Evolutionary conservation across 2,888 invertebrate species (phyloP), one percentile per base, ranked within the genome.

Genomic region (Matsumyia berberina): DNA sequence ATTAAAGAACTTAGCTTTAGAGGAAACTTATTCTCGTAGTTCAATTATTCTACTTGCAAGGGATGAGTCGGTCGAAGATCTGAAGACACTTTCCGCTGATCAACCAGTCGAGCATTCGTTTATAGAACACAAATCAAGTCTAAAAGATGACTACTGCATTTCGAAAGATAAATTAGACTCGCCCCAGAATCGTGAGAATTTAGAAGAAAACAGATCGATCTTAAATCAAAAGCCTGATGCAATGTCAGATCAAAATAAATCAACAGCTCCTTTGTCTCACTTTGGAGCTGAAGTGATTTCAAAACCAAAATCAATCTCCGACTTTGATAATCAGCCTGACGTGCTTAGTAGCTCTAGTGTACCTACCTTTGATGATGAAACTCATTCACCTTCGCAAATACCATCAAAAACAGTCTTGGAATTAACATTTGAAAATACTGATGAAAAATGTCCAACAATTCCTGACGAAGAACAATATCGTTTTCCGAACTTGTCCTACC

Each of bases 201-300:
- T 24, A 24, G 24, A 24, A 3, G 24, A 24, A 24, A 46, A 17
- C 39, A 46, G 15, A 8, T n/a, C n/a, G 19, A 37, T 31, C 0
- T 3, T 15, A 17, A 37, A 57, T 11, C n/a, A n/a, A 24, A 15
- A n/a, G 7, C 37, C 12, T n/a, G n/a, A n/a, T n/a, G n/a, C 9
- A 12, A n/a, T 8, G 15, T 12, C 24, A 2, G 29, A 42, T 33
- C 24, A 37, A 2, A 37, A 37, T 39, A 8, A 39, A n/a, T 42
- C 35, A n/a, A 42, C 39, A 12, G 44, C 53, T 31, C 15, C 53
- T n/a, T 53, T 69, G 12, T 37, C 53, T 5, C 69, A 69, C n/a
- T 77, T 62, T n/a, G 62, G 29, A 1, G 49, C 67, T 35, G 8
- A 49, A 12, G n/a, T 35, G 1, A 67, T 15, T 6, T 33, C 17